phyloP scores from a whole-genome alignment of 2,888 invertebrate genomes.

The Melanargia galathea region DNA sequence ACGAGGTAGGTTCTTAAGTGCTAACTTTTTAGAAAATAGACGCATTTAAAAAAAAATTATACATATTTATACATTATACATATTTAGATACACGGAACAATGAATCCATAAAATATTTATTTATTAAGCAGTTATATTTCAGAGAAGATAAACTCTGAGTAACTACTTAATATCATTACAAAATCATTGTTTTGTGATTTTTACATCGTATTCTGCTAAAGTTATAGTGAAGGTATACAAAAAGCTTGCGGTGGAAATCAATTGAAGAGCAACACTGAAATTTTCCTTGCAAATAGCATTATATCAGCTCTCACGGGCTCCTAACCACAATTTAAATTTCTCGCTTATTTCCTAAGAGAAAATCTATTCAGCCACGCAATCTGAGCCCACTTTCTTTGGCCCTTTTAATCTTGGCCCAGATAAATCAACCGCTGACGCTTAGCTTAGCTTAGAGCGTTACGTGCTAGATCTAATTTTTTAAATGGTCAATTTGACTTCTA shows the following conservation, averaged over 20 bases:
- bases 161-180: no score
- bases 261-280: slow-evolving; percentile 5
- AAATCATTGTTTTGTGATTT: background rate
- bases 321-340: slow-evolving; percentile 30
- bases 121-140: no score
- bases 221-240: slow-evolving; percentile 3
- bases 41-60: no score
- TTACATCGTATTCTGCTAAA: background rate
- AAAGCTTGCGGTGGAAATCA: slow-evolving; percentile 19
- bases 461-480: slow-evolving; percentile 77
- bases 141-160: no score
- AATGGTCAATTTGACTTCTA: slow-evolving; percentile 69
- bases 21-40: no score
- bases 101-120: no score
- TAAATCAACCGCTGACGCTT: slow-evolving; percentile 44
- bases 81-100: no score
- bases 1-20: no score
- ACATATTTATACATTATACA: no score
- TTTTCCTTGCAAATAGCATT: slow-evolving; percentile 1
- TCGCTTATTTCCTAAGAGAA: slow-evolving; percentile 24
- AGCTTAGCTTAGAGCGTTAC: slow-evolving; percentile 52
- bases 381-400: slow-evolving; percentile 45
- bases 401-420: slow-evolving; percentile 46
- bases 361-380: slow-evolving; percentile 34
- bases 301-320: slow-evolving; percentile 15